phyloP scores from a whole-genome alignment of 2,113 vertebrate species.

The Cnemophilus loriae region DNA sequence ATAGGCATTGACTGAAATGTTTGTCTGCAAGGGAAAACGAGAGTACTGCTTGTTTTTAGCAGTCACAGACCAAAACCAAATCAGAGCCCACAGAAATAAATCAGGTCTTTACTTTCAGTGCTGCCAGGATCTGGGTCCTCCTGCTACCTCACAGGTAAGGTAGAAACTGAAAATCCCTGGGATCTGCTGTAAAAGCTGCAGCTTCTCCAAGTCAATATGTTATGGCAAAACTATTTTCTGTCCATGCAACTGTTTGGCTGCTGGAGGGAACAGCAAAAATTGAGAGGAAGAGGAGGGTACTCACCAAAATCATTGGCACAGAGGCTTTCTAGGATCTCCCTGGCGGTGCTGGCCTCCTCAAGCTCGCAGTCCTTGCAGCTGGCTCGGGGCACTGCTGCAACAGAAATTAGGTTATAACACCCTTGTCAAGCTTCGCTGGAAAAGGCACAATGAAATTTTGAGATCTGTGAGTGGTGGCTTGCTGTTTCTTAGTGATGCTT shows the following conservation, averaged over 20 bases:
- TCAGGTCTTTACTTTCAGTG: not conserved
- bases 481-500: not conserved
- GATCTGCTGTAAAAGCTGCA: not conserved
- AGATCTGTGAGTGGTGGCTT: not conserved
- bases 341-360: conserved; percentile 73
- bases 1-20: not conserved
- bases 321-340: conserved; percentile 78
- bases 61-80: not conserved
- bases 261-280: not conserved
- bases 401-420: not conserved
- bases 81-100: not conserved
- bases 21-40: not conserved
- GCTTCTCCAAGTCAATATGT: not conserved
- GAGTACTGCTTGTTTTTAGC: not conserved
- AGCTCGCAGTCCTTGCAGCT: conserved; percentile 85
- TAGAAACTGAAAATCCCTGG: not conserved
- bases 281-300: not conserved
- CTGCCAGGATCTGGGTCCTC: not conserved
- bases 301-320: conserved; percentile 83
- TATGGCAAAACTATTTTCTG: not conserved
- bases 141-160: not conserved
- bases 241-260: not conserved
- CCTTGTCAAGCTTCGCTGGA: not conserved
- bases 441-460: not conserved
- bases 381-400: conserved; percentile 73